Evolutionary conservation across 2,797 vertebrate species (phyloP), one percentile per base, ranked within the genome.

Genomic region (Lepilemur septentrionalis): DNA sequence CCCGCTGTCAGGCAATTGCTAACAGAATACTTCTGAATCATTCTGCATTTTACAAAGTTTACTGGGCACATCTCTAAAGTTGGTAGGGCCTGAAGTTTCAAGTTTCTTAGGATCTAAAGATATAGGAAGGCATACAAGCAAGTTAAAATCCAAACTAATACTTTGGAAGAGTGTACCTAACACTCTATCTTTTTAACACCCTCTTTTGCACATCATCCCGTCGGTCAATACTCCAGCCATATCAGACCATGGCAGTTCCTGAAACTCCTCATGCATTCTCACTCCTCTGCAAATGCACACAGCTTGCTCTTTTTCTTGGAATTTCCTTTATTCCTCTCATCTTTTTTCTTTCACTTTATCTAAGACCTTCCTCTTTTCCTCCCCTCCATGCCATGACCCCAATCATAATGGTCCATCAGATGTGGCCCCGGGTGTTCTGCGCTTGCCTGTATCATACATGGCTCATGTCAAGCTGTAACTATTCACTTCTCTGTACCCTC

Each of bases 11-110:
- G n/a, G 35, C n/a, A 67, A 50, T 93, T 85, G 28, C 28, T 28
- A 59, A 12, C 12, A 81, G 82, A 81, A 57, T 78, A 92, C 23
- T 92, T 48, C 32, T 4, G 52, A 84, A 72, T 92, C 48, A 87
- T 50, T 81, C 30, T 50, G 43, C 93, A 70, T 82, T 90, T 81
- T 92, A 75, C 14, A 59, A 89, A 94, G 32, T 89, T 83, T 94
- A 63, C 43, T n/a, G 46, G 59, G 41, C 20, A 67, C 35, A 88
- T 89, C 18, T 93, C 48, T 84, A 84, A 78, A 87, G 20, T 12
- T 81, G 55, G 38, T 50, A 35, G 69, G 65, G 50, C 22, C 57
- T 67, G 69, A 63, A 32, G n/a, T 78, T 76, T 87, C 18, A 67
- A 50, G 63, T 91, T 80, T 83, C 22, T 70, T 55, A 23, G 76